phyloP scores from a whole-genome alignment of 2,113 vertebrate genomes.

The Peromyscus polionotus region DNA sequence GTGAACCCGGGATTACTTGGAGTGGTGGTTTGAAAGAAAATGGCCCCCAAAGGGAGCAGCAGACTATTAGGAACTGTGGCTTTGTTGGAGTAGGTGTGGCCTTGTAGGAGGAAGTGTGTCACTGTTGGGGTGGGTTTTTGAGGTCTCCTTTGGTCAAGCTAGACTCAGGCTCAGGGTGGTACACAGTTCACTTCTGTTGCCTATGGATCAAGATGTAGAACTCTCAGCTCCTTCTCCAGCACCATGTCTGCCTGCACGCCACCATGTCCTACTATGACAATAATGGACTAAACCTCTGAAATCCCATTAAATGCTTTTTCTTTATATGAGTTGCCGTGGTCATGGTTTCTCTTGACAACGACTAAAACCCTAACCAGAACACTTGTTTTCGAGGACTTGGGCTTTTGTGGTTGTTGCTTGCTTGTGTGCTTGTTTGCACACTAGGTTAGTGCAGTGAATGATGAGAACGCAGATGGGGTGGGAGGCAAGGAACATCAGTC shows the following conservation, averaged over 20 bases:
- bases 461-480: fast-evolving
- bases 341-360: not conserved
- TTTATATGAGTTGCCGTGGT: not conserved
- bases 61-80: not conserved
- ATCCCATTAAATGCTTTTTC: not conserved
- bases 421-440: not conserved
- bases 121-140: not conserved
- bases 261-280: not conserved
- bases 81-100: not conserved
- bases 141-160: not conserved
- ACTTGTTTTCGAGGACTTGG: not conserved
- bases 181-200: not conserved
- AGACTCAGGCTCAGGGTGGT: not conserved
- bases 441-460: not conserved
- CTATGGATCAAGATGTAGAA: not conserved
- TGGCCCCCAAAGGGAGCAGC: not conserved
- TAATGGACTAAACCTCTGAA: not conserved
- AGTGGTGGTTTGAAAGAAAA: not conserved
- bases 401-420: not conserved
- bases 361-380: not conserved
- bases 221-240: not conserved
- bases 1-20: not conserved
- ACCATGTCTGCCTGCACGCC: not conserved
- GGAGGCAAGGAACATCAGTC: too few relatives aligned
- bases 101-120: not conserved